These are phyloP conservation scores for Anguilla pacifica DNA, from an alignment of 2,797 vertebrate genomes.

Conservation along the genomic window DNA sequence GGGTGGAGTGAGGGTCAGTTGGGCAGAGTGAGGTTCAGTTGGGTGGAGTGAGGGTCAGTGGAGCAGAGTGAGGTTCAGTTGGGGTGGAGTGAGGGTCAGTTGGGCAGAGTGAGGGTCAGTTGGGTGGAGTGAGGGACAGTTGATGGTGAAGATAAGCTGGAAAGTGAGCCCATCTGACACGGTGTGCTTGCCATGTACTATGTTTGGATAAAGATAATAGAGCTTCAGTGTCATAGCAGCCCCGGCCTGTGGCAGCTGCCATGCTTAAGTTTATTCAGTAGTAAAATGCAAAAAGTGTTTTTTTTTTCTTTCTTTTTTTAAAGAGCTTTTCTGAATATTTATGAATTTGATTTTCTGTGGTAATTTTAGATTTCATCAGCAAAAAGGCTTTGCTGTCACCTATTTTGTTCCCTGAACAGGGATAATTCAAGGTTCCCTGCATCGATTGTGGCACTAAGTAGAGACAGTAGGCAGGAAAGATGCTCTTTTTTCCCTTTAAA, in stretches of 20 bases:
- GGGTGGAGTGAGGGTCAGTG: no score
- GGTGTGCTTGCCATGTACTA: not conserved
- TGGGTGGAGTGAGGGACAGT: not conserved
- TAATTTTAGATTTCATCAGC: not conserved
- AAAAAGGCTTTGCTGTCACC: not conserved
- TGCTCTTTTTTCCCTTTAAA: conserved; percentile 41
- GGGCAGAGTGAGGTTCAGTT: no score
- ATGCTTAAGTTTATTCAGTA: not conserved
- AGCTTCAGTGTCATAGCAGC: not conserved
- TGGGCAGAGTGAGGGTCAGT: no score
- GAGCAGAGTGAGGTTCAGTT: no score
- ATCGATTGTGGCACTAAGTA: not conserved
- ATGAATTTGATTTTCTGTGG: not conserved
- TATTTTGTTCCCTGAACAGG: not conserved
- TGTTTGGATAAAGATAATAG: not conserved
- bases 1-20: no score
- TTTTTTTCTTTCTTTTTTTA: not conserved
- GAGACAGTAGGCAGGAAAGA: not conserved
- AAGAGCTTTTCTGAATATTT: not conserved
- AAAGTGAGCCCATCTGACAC: no score
- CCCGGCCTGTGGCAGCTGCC: not conserved
- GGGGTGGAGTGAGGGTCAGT: no score
- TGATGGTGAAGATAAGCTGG: not conserved
- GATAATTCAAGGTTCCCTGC: not conserved
- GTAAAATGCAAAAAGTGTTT: not conserved